phyloP scores from a whole-genome alignment of 2,113 vertebrate genomes.

The Alouatta palliata region DNA sequence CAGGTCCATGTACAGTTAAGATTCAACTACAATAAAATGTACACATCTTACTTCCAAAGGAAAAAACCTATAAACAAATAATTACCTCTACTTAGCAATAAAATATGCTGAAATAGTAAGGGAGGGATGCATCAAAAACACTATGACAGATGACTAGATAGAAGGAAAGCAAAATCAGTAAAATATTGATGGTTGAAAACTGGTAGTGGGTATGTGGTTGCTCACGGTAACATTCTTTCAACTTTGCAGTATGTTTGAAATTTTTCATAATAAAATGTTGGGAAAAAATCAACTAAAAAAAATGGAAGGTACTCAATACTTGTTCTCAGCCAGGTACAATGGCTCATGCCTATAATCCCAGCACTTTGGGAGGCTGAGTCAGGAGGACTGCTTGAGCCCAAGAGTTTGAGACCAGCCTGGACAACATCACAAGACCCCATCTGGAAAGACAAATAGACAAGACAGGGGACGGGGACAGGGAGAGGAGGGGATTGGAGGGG shows the following conservation, averaged over 20 bases:
- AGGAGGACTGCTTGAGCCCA: no score
- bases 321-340: not conserved
- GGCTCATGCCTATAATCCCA: no score
- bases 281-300: not conserved
- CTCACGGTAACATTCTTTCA: not conserved
- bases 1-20: not conserved
- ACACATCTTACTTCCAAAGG: conserved; percentile 30
- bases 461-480: no score
- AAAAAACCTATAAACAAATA: not conserved
- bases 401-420: no score
- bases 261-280: conserved; percentile 26
- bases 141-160: not conserved
- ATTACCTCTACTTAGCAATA: not conserved
- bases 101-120: not conserved
- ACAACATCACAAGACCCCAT: no score
- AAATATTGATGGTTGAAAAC: not conserved
- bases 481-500: no score
- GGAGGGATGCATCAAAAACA: not conserved
- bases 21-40: conserved; percentile 27
- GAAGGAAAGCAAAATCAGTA: not conserved
- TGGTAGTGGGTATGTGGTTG: not conserved
- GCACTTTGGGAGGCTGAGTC: no score
- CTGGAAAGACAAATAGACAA: no score
- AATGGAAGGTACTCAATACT: not conserved
- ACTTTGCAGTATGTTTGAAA: not conserved